These are phyloP conservation scores for Pelodytes ibericus DNA, from an alignment of 2,797 vertebrate species.

Conservation along the genomic window DNA sequence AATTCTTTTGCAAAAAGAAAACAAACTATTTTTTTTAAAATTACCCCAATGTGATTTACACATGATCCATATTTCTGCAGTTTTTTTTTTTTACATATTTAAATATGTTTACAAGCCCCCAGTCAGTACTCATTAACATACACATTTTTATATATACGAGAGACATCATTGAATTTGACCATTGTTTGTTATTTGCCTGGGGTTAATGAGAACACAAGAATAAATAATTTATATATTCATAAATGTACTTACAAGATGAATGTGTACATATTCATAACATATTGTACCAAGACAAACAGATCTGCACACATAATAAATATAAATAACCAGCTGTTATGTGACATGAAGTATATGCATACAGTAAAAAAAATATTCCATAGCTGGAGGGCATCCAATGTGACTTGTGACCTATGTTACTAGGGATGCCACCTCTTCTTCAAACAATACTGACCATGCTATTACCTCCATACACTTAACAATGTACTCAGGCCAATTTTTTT, in stretches of 20 bases:
- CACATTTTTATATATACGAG: neutral
- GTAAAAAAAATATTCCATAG: no score
- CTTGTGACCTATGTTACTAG: no score
- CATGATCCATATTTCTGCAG: neutral
- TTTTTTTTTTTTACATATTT: neutral
- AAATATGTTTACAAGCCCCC: neutral
- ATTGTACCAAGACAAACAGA: no score
- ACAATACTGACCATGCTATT: no score
- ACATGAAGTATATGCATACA: no score
- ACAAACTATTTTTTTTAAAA: neutral
- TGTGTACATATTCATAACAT: neutral
- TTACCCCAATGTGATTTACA: neutral
- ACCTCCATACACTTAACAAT: no score
- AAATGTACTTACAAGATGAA: neutral
- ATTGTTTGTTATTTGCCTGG: neutral
- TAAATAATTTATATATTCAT: neutral
- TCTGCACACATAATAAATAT: no score
- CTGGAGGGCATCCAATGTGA: no score
- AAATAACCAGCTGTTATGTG: no score
- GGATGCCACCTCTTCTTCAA: no score
- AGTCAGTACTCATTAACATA: neutral
- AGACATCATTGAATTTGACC: neutral
- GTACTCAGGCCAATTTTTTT: no score
- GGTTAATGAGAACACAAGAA: conserved; percentile 18
- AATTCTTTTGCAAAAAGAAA: neutral